Base-by-base conservation (phyloP, 2,113 vertebrate genomes). In the Macrotis lagotis region DNA sequence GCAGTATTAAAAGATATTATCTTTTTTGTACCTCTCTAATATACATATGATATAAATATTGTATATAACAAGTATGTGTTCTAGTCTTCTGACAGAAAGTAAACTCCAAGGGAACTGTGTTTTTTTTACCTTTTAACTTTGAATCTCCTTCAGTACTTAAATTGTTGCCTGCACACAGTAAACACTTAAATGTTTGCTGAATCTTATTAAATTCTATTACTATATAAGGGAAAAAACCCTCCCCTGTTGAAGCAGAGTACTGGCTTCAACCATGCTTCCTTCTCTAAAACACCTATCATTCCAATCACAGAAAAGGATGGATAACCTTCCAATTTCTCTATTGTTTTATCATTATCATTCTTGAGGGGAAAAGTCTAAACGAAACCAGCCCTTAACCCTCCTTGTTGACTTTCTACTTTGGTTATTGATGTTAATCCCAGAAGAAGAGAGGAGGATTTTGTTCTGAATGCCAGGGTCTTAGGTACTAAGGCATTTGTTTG, bases 401-500 rank as follows among this genome's bases (percentile, higher is more conserved):
- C n/a, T 91, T 93, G 25, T 90, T 97, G 95, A 96, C 51, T 95
- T 92, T 96, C 59, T 37, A 2, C 24, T 74, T 96, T 90, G 93
- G 83, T 91, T 93, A 93, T 5, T 91, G 19, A 95, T 74, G 49
- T 83, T 91, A 94, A 95, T 66, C 14, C 51, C 14, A 0, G 14
- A 89, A 92, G 16, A 93, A 22, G 3, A 96, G 6, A 83, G 0
- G 3, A 91, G 90, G 28, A 97, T 83, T 97, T 89, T 24, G 88
- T 90, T 92, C n/a, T 0, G 3, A 94, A 98, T 93, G 55, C 26
- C n/a, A 92, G 14, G 0, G 12, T 51, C 51, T 92, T 48, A 88
- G 52, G 48, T 26, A 89, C 2, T 11, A 90, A 92, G 10, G n/a
- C 50, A 92, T 49, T 52, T 50, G 12, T 93, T 94, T 91, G 31